Evolutionary conservation across 2,797 vertebrate species (phyloP).

Genomic region (Bucorvus abyssinicus): DNA sequence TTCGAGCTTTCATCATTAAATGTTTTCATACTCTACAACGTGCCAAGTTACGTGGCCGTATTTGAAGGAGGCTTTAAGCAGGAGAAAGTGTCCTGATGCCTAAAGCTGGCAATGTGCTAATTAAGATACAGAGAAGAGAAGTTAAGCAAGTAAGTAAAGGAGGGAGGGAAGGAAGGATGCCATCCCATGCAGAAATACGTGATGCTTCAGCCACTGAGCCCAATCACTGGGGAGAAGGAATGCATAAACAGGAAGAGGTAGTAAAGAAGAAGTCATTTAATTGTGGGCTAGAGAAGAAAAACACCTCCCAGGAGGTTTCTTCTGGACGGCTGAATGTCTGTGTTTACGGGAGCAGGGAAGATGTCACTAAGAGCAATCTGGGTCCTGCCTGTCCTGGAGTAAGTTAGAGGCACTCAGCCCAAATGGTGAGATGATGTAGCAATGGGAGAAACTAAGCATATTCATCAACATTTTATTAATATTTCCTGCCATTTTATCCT

Average conservation of each 20-base stretch:
- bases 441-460: not conserved
- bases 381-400: not conserved
- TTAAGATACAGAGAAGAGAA: not conserved
- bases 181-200: not conserved
- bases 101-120: not conserved
- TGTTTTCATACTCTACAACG: not conserved
- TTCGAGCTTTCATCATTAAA: not conserved
- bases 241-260: conserved; percentile 40
- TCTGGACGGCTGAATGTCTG: not conserved
- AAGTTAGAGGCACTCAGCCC: not conserved
- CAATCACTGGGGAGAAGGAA: not conserved
- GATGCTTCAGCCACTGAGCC: not conserved
- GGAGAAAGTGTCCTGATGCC: not conserved
- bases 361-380: not conserved
- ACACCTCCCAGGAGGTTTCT: not conserved
- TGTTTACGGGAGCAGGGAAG: not conserved
- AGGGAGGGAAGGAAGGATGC: not conserved
- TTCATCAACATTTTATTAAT: not conserved
- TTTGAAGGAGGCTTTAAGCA: not conserved
- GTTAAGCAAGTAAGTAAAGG: not conserved
- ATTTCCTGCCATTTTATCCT: not conserved
- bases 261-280: conserved; percentile 23
- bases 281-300: conserved; percentile 16
- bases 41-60: not conserved
- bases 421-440: not conserved